Percentiles rank a stretch among this genome's conserved stretches.
Evolutionary conservation across 2,888 invertebrate species (phyloP).

Genomic region (Dynastes grantii): DNA sequence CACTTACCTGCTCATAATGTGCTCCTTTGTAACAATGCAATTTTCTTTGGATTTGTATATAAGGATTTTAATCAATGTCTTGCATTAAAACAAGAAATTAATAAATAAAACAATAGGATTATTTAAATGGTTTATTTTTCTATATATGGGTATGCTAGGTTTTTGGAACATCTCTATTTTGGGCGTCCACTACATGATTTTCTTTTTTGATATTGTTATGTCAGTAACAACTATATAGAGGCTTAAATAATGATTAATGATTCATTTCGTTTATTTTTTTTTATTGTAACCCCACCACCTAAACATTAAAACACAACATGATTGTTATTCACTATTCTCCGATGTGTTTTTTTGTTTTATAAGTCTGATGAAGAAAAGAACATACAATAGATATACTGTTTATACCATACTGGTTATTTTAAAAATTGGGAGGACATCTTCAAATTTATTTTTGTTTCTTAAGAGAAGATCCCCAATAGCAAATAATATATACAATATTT

Average conservation of each 20-base stretch:
- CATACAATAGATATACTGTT: neutral
- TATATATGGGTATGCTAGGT: slow-evolving; percentile 23
- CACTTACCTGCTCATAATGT: too few relatives aligned
- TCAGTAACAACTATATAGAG: slow-evolving; percentile 36
- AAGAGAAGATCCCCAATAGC: neutral
- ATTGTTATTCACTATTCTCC: slow-evolving; percentile 14
- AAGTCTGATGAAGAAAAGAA: slow-evolving; percentile 1
- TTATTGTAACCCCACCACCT: slow-evolving; percentile 43
- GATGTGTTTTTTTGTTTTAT: neutral
- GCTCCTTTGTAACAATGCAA: too few relatives aligned
- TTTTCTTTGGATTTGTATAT: too few relatives aligned
- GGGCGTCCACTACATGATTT: slow-evolving; percentile 28
- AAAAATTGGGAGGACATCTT: neutral
- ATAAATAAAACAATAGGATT: slow-evolving; percentile 18
- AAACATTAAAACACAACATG: slow-evolving; percentile 29
- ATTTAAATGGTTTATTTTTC: slow-evolving; percentile 43
- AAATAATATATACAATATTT: too few relatives aligned
- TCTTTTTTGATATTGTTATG: slow-evolving; percentile 23
- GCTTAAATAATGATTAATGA: slow-evolving; percentile 28
- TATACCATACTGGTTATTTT: neutral
- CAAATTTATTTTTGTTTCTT: slow-evolving; percentile 27
- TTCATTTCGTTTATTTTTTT: slow-evolving; percentile 2
- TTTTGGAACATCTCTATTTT: slow-evolving; percentile 43
- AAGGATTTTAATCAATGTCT: too few relatives aligned
- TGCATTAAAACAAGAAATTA: neutral